phyloP scores from a whole-genome alignment of 2,888 invertebrate genomes.

The Pemphredon lugubris region DNA sequence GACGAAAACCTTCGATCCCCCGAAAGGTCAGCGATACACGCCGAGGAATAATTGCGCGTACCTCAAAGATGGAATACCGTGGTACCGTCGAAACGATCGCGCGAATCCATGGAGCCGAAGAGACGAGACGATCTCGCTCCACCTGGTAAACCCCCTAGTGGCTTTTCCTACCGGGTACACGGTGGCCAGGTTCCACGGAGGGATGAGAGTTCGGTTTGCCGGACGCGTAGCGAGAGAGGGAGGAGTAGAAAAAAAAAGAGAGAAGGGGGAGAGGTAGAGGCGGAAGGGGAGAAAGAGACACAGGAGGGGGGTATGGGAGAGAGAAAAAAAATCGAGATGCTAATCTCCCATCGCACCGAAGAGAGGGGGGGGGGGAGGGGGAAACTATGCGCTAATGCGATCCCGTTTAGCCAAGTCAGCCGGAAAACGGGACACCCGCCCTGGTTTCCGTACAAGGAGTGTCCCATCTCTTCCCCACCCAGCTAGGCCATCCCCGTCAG shows the following conservation, averaged over 20 bases:
- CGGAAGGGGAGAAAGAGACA: constrained; percentile 6
- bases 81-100: background rate
- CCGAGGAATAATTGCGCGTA: background rate
- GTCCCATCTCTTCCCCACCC: constrained; percentile 33
- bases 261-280: background rate
- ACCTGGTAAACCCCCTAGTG: background rate
- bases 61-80: background rate
- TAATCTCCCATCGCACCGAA: constrained; percentile 76
- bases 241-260: constrained; percentile 5
- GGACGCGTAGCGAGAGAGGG: background rate
- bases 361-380: too few species aligned
- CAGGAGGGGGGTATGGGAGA: constrained; percentile 1
- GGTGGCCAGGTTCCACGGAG: background rate
- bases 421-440: constrained; percentile 80
- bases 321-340: constrained; percentile 75
- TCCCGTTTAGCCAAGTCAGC: constrained; percentile 80
- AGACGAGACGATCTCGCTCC: background rate
- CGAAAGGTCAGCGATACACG: constrained; percentile 2
- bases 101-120: background rate
- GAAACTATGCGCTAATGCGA: constrained; percentile 78
- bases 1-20: constrained; percentile 2
- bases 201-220: background rate
- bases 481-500: too few species aligned
- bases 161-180: background rate
- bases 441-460: constrained; percentile 68